Evolutionary conservation across 2,113 vertebrate genomes (phyloP).

Genomic region (Mixornis gularis): DNA sequence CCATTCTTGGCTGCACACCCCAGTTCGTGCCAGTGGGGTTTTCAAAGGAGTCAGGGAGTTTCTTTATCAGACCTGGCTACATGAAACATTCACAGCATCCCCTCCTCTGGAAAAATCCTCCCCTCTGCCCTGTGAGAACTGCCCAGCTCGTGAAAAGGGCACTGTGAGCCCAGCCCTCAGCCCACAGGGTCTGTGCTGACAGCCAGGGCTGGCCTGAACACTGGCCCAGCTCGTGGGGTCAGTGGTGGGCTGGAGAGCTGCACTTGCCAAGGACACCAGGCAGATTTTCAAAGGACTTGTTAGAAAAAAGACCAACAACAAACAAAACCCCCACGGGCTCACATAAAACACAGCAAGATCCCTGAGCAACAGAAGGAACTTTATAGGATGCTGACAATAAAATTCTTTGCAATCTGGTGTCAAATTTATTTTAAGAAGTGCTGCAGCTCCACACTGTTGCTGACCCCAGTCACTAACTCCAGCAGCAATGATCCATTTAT

Average conservation of each 20-base stretch:
- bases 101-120: not conserved
- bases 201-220: not conserved
- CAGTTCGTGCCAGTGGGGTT: fast-evolving
- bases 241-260: not conserved
- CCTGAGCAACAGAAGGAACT: constrained; percentile 26
- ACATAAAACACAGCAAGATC: constrained; percentile 17
- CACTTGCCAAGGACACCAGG: not conserved
- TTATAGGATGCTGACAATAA: constrained; percentile 33
- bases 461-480: not conserved
- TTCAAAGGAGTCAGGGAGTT: not conserved
- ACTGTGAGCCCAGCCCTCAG: not conserved
- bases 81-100: not conserved
- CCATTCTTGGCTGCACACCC: not conserved
- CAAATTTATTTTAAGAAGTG: constrained; percentile 22
- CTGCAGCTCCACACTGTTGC: not conserved
- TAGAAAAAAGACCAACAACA: not conserved
- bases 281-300: not conserved
- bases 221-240: not conserved
- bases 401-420: constrained; percentile 33
- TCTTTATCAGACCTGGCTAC: not conserved
- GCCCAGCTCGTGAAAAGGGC: not conserved
- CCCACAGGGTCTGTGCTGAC: not conserved
- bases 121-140: not conserved
- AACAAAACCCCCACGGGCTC: not conserved
- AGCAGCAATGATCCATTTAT: not conserved